Evolutionary conservation across 2,113 vertebrate genomes (phyloP), one percentile per base, ranked within the genome.

Genomic region (Hyperopisus bebe): DNA sequence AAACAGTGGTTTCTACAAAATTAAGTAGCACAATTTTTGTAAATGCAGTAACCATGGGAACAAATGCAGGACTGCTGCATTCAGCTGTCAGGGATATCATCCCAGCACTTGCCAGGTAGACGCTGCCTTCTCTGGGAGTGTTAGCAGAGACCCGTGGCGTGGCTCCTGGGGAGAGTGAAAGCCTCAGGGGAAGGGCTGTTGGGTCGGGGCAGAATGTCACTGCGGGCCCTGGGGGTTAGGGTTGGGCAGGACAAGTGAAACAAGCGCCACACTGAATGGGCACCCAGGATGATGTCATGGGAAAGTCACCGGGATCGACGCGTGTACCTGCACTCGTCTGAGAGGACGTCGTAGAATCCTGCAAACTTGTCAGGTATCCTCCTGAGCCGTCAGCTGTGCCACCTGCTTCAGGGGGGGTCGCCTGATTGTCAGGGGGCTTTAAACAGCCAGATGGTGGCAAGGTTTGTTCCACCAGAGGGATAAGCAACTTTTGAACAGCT

Each of bases 61-160:
- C 21, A 46, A 47, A 35, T 3, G 35, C 6, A 19, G 35, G 15
- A 80, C 74, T 80, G 15, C 42, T n/a, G 39, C 39, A n/a, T 84
- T 10, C 44, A 21, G 24, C 3, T 3, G 80, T 19, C 35, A 83
- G 42, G 39, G 80, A 44, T 42, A 13, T 10, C 7, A 47, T 80
- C 13, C 31, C 17, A 47, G 4, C 5, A 90, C 92, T 90, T 92
- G 95, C 96, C 15, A 92, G 91, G 92, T 92, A 94, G 89, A 95
- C 83, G 19, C 92, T 93, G 31, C 66, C 90, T 92, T 94, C 93
- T 91, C 91, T 92, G 3, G 91, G 55, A 17, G 92, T 91, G 90
- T 92, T 90, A 46, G 88, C 83, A 10, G 93, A 91, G 70, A 39
- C 90, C 83, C 55, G 55, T 8, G 93, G 92, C n/a, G 94, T 94